Percentiles rank a stretch among this genome's conserved stretches.
Evolutionary conservation across 2,797 vertebrate species (phyloP).

Genomic region (Okamejei kenojei): DNA sequence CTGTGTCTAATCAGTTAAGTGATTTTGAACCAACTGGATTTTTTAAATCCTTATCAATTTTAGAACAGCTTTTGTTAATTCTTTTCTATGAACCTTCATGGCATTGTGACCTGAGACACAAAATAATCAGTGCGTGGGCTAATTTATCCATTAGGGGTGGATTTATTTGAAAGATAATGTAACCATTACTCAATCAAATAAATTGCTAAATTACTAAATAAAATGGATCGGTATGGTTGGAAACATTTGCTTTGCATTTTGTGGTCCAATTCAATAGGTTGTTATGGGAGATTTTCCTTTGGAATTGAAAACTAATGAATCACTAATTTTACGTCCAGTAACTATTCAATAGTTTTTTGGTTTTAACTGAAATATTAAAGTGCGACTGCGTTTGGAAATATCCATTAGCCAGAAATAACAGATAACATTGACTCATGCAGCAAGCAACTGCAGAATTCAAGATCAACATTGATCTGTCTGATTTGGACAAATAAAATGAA

Average conservation of each 20-base stretch:
- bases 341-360: neutral
- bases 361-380: conserved; percentile 13
- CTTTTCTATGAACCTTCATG: neutral
- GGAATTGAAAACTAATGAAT: neutral
- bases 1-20: neutral
- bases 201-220: neutral
- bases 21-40: neutral
- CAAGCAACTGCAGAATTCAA: neutral
- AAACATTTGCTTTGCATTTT: neutral
- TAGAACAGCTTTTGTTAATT: neutral
- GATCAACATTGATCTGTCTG: neutral
- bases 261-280: neutral
- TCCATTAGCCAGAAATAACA: neutral
- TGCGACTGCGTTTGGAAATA: neutral
- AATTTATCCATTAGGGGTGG: too few relatives aligned
- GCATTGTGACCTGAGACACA: neutral
- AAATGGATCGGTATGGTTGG: neutral
- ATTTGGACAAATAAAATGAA: neutral
- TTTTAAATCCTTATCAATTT: neutral
- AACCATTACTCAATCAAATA: neutral
- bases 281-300: neutral
- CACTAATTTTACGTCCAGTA: neutral
- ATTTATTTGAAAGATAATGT: neutral
- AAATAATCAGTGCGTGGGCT: neutral
- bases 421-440: neutral